Base-by-base conservation (phyloP, 2,888 invertebrate genomes). In the Diarsia dahlii region DNA sequence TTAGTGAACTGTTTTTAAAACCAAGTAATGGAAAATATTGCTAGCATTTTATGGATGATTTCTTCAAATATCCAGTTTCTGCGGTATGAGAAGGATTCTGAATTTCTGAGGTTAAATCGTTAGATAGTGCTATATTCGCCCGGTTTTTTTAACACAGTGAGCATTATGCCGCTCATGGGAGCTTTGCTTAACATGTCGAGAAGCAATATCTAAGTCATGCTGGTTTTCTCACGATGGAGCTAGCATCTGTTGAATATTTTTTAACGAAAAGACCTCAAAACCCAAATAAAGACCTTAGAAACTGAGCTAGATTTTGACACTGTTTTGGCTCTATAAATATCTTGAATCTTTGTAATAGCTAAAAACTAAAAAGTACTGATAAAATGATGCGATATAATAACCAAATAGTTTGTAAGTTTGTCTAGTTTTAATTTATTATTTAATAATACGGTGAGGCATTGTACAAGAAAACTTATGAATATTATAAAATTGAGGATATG, bases 361-460 rank as follows among this genome's bases (percentile, higher is more conserved):
- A 52, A 82, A 82, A 81, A 74, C 78, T 78, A 67, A 79, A 79
- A 82, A 74, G 65, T 77, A 84, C 74, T 84, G 78, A 77, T 68
- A 71, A 72, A 79, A 82, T 77, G 91, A 93, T 93, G 92, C 93
- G 93, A 93, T 93, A 84, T 65, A 60, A 76, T 92, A 93, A 93
- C 93, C 93, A 93, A 93, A 88, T 92, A 92, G 89, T 74, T 76
- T 67, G 13, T 88, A 88, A 87, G 81, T 46, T 56, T 56, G 3
- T 70, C 62, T 76, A 81, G 50, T 18, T 60, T 13, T 63, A 72
- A 62, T 20, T 67, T 67, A 67, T 66, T 82, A 68, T 56, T 52
- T 39, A 67, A 54, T 82, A 18, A 78, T 39, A 71, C 45, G 67
- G 68, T 60, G 71, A 84, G 56, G 81, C 23, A 62, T 39, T 79